Conservation (phyloP, 1,140 invertebrate species). For the Polypedilum vanderplanki region DNA sequence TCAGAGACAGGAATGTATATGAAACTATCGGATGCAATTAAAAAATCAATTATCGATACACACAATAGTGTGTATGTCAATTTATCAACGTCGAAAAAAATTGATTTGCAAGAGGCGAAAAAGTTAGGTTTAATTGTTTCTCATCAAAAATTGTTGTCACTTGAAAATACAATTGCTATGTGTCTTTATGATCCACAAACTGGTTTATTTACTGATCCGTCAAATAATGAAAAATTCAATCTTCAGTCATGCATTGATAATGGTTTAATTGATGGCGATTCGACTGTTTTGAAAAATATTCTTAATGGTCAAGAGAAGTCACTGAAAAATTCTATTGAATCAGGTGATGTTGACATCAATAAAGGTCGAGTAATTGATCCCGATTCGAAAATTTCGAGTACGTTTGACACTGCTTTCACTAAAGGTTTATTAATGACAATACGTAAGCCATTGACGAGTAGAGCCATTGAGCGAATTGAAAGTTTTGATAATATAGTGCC, state of each 20-base stretch:
- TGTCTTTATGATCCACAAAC: constrained; percentile 67
- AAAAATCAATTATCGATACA: constrained; percentile 65
- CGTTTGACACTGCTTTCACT: constrained; percentile 65
- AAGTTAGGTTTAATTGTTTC: constrained; percentile 67
- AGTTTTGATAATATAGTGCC: constrained; percentile 43
- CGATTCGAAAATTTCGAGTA: constrained; percentile 63
- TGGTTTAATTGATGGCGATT: constrained; percentile 67
- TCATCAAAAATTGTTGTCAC: constrained; percentile 56
- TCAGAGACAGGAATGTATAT: constrained; percentile 61
- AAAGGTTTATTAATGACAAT: constrained; percentile 65
- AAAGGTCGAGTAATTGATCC: constrained; percentile 72
- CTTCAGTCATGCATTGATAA: constrained; percentile 62
- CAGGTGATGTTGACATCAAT: constrained; percentile 67
- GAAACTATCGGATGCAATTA: constrained; percentile 66
- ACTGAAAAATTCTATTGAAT: constrained; percentile 64
- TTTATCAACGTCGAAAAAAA: constrained; percentile 48
- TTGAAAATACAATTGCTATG: constrained; percentile 72
- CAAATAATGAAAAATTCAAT: constrained; percentile 60
- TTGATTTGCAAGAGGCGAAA: constrained; percentile 64
- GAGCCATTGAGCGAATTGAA: constrained; percentile 49
- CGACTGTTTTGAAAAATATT: constrained; percentile 69
- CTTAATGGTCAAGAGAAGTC: constrained; percentile 64
- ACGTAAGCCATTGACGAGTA: constrained; percentile 59
- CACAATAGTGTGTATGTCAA: constrained; percentile 60
- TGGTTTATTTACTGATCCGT: constrained; percentile 72